A percentile compares a stretch with the other conserved stretches of the same genome.
Evolutionary conservation across 1,140 invertebrate species (phyloP).

Genomic region (Anoplolepis gracilipes): DNA sequence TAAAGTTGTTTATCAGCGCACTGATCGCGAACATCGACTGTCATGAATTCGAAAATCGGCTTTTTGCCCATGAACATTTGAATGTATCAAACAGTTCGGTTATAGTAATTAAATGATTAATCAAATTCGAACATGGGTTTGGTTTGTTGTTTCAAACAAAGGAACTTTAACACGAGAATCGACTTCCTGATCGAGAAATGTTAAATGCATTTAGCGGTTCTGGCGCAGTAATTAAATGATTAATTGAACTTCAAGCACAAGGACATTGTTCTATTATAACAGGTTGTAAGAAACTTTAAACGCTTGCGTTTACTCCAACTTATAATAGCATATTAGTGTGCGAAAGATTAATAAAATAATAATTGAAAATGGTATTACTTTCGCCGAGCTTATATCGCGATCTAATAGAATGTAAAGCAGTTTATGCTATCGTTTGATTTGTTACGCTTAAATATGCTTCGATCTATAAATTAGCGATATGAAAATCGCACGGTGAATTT

Average conservation of each 20-base stretch:
- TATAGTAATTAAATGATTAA: slow-evolving; percentile 35
- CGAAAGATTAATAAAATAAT: not conserved
- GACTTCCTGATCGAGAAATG: not conserved
- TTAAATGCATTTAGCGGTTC: not conserved
- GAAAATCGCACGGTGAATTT: not conserved
- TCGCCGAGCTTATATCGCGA: not conserved
- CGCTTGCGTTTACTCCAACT: not conserved
- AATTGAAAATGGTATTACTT: not conserved
- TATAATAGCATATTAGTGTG: not conserved
- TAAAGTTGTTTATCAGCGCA: slow-evolving; percentile 28
- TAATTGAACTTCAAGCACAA: not conserved
- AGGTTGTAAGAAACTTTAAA: not conserved
- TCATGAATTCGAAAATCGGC: not conserved
- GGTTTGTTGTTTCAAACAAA: not conserved
- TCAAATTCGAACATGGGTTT: slow-evolving; percentile 1
- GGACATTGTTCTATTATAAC: not conserved
- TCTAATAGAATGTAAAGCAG: not conserved
- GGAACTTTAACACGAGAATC: not conserved
- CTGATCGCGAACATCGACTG: slow-evolving; percentile 11
- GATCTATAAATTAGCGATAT: not conserved
- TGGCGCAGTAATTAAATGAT: slow-evolving; percentile 17
- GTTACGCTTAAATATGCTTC: not conserved
- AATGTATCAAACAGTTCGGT: not conserved
- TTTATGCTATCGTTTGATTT: slow-evolving; percentile 1
- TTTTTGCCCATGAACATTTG: not conserved